Percentiles rank a stretch among this genome's conserved stretches.
Conservation (phyloP, 2,797 vertebrate genomes). For the Antrozous pallidus region DNA sequence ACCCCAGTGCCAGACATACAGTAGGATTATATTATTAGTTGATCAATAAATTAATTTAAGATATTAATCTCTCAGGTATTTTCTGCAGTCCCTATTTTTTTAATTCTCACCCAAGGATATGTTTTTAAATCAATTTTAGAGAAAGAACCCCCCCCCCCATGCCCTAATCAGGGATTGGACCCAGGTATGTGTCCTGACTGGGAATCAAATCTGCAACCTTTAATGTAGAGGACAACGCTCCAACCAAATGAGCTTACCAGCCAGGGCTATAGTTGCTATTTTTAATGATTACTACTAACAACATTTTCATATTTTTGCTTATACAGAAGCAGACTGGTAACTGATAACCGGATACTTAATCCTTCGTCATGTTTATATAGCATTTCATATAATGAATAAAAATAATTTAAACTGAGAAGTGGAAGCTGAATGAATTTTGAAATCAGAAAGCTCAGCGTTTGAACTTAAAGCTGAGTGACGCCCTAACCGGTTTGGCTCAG, state of each 20-base stretch:
- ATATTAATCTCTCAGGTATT: background rate
- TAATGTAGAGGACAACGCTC: background rate
- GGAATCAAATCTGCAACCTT: background rate
- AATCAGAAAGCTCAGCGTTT: background rate
- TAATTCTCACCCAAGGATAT: background rate
- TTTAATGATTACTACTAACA: slow-evolving; percentile 13
- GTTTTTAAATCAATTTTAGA: background rate
- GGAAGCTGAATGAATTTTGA: background rate
- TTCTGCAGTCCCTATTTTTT: background rate
- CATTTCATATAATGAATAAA: background rate
- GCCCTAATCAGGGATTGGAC: background rate
- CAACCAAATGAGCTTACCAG: background rate
- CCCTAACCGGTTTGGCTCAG: too few species aligned
- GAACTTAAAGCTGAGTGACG: background rate
- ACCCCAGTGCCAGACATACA: background rate
- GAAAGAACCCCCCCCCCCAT: background rate
- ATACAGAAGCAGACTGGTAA: background rate
- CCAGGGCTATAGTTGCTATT: background rate
- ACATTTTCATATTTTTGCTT: background rate
- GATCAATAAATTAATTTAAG: background rate
- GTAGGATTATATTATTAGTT: background rate
- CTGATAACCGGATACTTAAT: background rate
- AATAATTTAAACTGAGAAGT: background rate
- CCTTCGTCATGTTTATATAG: background rate
- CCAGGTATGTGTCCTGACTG: background rate